Base-by-base conservation (phyloP, 2,113 vertebrate species). In the Copsychus sechellarum region DNA sequence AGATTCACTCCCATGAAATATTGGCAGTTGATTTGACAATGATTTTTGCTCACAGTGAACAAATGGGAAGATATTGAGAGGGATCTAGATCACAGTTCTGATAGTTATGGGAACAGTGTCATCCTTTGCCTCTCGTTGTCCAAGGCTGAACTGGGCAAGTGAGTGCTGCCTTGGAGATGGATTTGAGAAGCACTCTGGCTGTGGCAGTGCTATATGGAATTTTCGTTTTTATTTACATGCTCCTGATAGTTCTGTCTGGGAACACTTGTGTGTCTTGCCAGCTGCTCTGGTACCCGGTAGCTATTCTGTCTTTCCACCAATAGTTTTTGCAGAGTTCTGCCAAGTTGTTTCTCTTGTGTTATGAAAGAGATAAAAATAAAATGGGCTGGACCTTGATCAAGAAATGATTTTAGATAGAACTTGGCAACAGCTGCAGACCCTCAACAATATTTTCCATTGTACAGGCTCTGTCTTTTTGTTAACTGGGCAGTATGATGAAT, bases 391-490 rank as follows among this genome's bases (percentile, higher is more conserved):
- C 53, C 83, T 95, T 43, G 78, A 95, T 93, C 88, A 92, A 96
- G 84, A 88, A 87, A 81, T 92, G 25, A 94, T 94, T 96, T 95
- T 95, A 96, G 95, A 95, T 96, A 84, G 45, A 91, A 67, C 76
- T 93, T 96, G 88, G 88, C 91, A 96, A 23, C 82, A 81, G 81
- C 42, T 60, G 47, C 72, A 81, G 91, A 86, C 87, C 90, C 82
- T 93, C 96, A 71, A 76, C 94, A 95, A 96, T 76, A 92, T 95
- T 95, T 97, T 94, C 96, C 92, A 95, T 97, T 97, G 95, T 97
- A 54, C 71, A 91, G 86, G 64, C 81, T 34, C 67, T 91, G 90
- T 71, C 83, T 93, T 93, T 95, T 87, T 94, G 83, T 94, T 70
- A 72, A 66, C 86, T 88, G 81, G 70, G 79, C 94, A 92, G 90